Evolutionary conservation across 2,113 vertebrate genomes (phyloP).

Genomic region (Herpetotheres cachinnans): DNA sequence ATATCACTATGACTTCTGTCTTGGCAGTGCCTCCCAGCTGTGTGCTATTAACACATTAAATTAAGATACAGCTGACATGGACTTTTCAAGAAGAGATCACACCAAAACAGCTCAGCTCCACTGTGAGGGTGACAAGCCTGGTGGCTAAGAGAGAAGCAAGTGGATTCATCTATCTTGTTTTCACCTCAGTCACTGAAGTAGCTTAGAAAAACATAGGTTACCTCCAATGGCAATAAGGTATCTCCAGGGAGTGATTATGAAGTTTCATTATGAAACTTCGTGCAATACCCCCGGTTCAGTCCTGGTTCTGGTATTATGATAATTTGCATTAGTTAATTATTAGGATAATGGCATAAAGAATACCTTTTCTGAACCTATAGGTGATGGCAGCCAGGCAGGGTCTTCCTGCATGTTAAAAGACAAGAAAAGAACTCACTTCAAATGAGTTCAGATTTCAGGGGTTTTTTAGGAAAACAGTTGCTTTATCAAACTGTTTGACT

Average conservation of each 20-base stretch:
- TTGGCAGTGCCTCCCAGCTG: background rate
- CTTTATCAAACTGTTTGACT: background rate
- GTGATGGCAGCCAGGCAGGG: background rate
- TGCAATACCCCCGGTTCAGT: background rate
- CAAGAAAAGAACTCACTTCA: background rate
- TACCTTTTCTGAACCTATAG: background rate
- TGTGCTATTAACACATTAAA: background rate
- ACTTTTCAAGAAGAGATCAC: background rate
- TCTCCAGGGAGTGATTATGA: background rate
- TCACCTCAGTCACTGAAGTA: background rate
- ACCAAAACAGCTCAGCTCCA: background rate
- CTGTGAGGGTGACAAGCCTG: background rate
- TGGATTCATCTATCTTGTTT: background rate
- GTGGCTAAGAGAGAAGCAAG: background rate
- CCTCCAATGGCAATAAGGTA: background rate
- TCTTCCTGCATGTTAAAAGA: background rate
- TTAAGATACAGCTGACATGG: background rate
- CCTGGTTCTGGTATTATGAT: background rate
- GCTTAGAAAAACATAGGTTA: background rate
- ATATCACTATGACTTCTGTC: background rate
- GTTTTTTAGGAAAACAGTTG: background rate
- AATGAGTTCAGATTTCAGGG: background rate
- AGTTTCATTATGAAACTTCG: background rate
- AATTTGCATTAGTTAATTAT: background rate
- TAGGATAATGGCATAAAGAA: background rate